Conservation (phyloP, 1,140 invertebrate genomes). For the Nephila pilipes region DNA sequence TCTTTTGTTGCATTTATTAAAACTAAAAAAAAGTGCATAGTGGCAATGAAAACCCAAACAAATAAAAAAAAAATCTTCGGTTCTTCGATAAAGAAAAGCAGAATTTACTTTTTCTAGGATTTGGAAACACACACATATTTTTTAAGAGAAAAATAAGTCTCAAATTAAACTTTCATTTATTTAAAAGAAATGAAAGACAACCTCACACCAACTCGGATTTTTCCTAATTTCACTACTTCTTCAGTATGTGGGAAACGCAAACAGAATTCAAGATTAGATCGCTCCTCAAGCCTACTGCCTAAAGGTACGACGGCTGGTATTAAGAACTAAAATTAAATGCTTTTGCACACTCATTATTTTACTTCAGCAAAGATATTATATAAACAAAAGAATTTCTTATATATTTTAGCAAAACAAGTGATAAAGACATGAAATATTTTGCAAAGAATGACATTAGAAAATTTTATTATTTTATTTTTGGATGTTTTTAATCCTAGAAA, state of each 20-base stretch:
- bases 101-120: too few relatives aligned
- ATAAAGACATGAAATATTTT: too few relatives aligned
- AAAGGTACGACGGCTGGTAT: too few relatives aligned
- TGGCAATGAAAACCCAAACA: too few relatives aligned
- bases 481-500: too few relatives aligned
- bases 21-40: too few relatives aligned
- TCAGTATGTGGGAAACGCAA: background rate
- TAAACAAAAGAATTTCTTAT: background rate
- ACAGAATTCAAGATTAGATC: background rate
- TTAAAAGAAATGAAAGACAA: background rate
- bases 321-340: background rate
- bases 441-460: too few relatives aligned
- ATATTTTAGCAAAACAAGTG: background rate
- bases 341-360: background rate
- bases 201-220: background rate
- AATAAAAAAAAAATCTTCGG: too few relatives aligned
- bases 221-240: background rate
- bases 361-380: background rate
- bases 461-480: too few relatives aligned
- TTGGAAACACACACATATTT: background rate
- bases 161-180: background rate
- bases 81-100: too few relatives aligned
- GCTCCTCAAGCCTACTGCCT: too few relatives aligned
- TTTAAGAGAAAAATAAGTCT: background rate
- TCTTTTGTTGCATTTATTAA: too few relatives aligned